Evolutionary conservation across 2,888 invertebrate genomes (phyloP), one percentile per base, ranked within the genome.

Genomic region (Mythimna lalbum): DNA sequence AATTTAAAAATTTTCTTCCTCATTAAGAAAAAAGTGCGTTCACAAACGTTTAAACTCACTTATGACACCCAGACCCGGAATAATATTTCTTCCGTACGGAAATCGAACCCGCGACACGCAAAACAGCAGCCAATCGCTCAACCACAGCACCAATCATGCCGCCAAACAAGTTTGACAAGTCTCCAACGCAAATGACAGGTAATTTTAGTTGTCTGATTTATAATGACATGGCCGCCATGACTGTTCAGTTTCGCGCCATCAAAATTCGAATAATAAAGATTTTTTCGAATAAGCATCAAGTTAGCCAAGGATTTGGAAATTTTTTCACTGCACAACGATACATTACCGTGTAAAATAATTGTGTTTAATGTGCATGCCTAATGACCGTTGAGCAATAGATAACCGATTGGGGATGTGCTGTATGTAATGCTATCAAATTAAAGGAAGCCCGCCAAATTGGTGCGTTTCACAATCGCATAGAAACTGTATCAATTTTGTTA

Each of bases 301-400:
- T 65, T 31, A 50, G 0, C 12, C 59, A 80, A 81, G 77, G 77
- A 61, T 67, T 72, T 52, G 17, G 63, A 77, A 79, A 72, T 36
- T 72, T 61, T 72, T 63, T 65, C 66, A 53, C 66, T 59, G 14
- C 33, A 36, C 3, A n/a, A n/a, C 33, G 50, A 53, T 53, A 50
- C n/a, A 55, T 47, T 59, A 55, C 17, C 31, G 39, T 33, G 65
- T 52, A 65, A 39, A 63, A 63, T 68, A 66, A 73, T 64, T 64
- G 78, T 69, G 82, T 75, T 71, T 62, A 82, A 76, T 69, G 64
- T 50, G 76, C 81, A 81, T 82, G 67, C 33, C 69, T 76, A 82
- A 81, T 70, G 71, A 23, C 2, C 0, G 74, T 79, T 82, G 69
- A 5, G 73, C 66, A 82, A 82, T 56, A 56, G 0, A 68, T 81